These are phyloP conservation scores for Drosophila antonietae DNA, from an alignment of 2,888 invertebrate species.

Conservation along the genomic window DNA sequence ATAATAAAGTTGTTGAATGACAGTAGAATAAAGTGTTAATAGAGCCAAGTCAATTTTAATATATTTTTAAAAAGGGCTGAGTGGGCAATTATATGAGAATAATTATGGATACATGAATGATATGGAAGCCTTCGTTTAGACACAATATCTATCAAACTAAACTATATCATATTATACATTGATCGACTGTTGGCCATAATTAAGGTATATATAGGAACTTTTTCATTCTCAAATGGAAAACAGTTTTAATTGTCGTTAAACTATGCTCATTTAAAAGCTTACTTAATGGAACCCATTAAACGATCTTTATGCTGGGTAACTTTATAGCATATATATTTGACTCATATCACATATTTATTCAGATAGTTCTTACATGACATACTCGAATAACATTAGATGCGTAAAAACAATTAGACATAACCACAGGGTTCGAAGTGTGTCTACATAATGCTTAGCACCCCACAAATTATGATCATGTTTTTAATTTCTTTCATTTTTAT, in stretches of 20 bases:
- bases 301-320: conserved; percentile 9
- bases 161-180: neutral
- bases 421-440: conserved; percentile 55
- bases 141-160: neutral
- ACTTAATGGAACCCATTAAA: neutral
- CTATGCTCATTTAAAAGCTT: neutral
- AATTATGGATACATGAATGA: no score
- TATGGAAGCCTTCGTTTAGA: neutral
- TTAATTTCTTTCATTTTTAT: no score
- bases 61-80: neutral
- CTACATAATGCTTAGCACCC: conserved; percentile 41
- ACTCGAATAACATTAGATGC: conserved; percentile 9
- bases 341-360: conserved; percentile 8
- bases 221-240: no score
- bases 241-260: no score
- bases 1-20: conserved; percentile 12
- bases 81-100: neutral
- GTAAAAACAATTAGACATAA: conserved; percentile 38
- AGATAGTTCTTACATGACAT: conserved; percentile 14
- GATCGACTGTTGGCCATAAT: neutral
- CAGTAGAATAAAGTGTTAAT: conserved; percentile 3
- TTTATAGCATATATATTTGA: conserved; percentile 11
- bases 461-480: conserved; percentile 34
- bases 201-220: neutral
- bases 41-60: neutral